Conservation (phyloP, 2,113 vertebrate genomes). For the Dasyornis broadbenti region DNA sequence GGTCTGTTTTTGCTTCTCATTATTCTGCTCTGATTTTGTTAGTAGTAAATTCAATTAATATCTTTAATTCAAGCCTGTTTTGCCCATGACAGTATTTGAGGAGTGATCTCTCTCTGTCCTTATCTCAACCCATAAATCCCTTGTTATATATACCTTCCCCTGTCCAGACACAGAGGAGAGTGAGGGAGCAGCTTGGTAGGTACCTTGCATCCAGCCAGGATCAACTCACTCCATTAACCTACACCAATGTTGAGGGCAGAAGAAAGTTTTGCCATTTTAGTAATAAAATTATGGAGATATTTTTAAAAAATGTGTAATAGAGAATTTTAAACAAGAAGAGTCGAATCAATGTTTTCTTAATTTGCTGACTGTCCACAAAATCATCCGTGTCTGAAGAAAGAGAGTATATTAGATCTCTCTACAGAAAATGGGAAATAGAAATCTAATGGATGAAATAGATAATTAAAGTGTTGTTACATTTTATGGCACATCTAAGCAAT, state of each 20-base stretch:
- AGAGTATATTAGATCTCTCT: neutral
- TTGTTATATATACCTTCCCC: neutral
- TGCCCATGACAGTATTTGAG: neutral
- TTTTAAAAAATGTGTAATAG: neutral
- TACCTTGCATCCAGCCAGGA: neutral
- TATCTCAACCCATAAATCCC: neutral
- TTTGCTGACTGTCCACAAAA: neutral
- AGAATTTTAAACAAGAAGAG: too few relatives aligned
- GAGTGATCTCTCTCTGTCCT: neutral
- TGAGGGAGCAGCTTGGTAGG: neutral
- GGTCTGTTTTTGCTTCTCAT: neutral
- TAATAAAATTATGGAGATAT: neutral
- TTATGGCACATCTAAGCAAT: neutral
- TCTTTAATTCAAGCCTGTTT: neutral
- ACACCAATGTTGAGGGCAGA: neutral
- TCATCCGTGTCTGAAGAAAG: neutral
- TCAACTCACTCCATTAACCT: neutral
- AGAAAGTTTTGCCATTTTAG: neutral
- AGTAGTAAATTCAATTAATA: neutral
- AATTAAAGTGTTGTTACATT: neutral
- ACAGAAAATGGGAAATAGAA: neutral
- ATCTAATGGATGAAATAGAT: neutral
- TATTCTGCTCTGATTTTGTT: neutral
- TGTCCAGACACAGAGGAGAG: neutral
- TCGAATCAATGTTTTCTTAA: neutral